These are phyloP conservation scores for Eidolon helvum DNA, from an alignment of 2,113 vertebrate species.

Conservation along the genomic window DNA sequence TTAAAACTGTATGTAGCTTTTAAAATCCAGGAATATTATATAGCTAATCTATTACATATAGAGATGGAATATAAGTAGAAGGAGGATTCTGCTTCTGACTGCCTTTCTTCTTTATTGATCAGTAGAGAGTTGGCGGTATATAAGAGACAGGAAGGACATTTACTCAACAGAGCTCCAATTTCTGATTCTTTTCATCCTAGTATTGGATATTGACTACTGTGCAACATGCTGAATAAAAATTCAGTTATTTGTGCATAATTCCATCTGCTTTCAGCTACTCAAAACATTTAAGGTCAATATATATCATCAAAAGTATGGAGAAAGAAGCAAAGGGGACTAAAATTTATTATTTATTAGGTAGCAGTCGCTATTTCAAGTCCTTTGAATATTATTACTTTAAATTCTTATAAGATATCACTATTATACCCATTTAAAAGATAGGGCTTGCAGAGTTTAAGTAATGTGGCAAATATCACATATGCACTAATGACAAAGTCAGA, in stretches of 20 bases:
- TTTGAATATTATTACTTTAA: not conserved
- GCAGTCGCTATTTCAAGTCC: not conserved
- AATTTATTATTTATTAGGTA: not conserved
- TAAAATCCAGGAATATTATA: not conserved
- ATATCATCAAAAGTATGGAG: not conserved
- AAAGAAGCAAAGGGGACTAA: not conserved
- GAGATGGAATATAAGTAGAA: not conserved
- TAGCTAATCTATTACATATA: not conserved
- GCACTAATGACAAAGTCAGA: not conserved
- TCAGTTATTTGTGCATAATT: not conserved
- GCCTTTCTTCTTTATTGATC: not conserved
- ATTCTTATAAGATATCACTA: not conserved
- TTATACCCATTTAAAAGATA: not conserved
- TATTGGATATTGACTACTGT: not conserved
- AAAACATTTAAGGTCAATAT: not conserved
- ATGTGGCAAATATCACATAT: not conserved
- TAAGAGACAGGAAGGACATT: not conserved
- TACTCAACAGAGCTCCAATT: not conserved
- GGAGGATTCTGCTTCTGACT: not conserved
- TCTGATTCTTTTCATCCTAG: not conserved
- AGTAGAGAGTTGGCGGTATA: not conserved
- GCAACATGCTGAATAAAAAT: not conserved
- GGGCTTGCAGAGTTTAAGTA: not conserved
- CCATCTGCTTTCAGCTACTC: not conserved
- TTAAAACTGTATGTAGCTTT: not conserved